These are phyloP conservation scores for Cabera pusaria DNA, from an alignment of 2,888 invertebrate genomes.

Conservation along the genomic window DNA sequence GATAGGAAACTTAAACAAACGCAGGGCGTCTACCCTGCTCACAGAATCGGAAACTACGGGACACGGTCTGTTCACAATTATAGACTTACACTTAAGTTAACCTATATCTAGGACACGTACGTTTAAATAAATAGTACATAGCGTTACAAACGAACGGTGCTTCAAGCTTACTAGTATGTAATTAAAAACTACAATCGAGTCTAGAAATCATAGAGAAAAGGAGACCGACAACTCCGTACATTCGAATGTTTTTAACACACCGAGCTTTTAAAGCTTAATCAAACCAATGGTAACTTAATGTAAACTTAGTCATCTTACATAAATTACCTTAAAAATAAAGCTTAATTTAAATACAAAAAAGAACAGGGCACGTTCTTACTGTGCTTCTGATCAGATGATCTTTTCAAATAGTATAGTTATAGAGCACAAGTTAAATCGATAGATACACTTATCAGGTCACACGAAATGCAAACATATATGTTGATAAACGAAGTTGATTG, in stretches of 20 bases:
- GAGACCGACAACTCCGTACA: no score
- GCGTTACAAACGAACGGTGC: slow-evolving; percentile 52
- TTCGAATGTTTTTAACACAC: no score
- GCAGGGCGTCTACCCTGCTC: no score
- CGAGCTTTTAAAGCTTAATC: slow-evolving; percentile 15
- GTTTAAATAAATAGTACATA: slow-evolving; percentile 45
- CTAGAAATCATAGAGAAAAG: slow-evolving; percentile 36
- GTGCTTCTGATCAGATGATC: no score
- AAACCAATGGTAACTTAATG: slow-evolving; percentile 12
- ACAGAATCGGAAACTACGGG: slow-evolving; percentile 32
- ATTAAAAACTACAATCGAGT: slow-evolving; percentile 33
- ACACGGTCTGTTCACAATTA: slow-evolving; percentile 36
- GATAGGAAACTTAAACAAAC: no score
- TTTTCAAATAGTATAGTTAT: no score
- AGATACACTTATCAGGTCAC: no score
- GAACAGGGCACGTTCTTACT: slow-evolving; percentile 1
- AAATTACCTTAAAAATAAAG: slow-evolving; percentile 9
- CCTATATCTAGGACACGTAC: slow-evolving; percentile 54
- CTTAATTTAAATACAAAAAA: slow-evolving; percentile 1
- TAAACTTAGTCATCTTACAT: slow-evolving; percentile 5
- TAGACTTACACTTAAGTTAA: slow-evolving; percentile 47
- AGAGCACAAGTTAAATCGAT: no score
- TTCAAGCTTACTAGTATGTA: slow-evolving; percentile 47
- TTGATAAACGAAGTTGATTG: no score
- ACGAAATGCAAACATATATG: no score